Evolutionary conservation across 2,113 vertebrate genomes (phyloP).

Genomic region (Oryzias melastigma): DNA sequence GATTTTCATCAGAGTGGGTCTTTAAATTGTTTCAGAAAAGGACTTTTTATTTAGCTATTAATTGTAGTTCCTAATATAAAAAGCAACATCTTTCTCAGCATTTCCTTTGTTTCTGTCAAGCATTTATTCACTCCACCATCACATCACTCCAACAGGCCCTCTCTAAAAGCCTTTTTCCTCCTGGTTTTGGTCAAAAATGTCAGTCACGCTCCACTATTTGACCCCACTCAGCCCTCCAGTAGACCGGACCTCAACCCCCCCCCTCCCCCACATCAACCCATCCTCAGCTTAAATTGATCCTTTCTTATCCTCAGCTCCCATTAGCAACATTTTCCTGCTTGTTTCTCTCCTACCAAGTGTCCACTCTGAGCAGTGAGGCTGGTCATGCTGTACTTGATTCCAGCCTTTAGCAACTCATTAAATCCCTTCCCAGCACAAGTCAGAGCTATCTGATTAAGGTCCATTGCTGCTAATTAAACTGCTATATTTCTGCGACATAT

Average conservation of each 20-base stretch:
- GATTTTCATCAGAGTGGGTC: too few relatives aligned
- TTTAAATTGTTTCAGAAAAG: too few relatives aligned
- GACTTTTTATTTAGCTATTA: too few relatives aligned
- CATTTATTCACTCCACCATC: not conserved
- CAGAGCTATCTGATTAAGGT: conserved; percentile 49
- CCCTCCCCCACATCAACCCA: not conserved
- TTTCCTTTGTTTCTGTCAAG: conserved; percentile 10
- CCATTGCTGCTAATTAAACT: conserved; percentile 59
- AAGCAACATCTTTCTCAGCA: conserved; percentile 13
- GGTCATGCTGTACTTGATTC: conserved; percentile 32
- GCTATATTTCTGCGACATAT: conserved; percentile 23
- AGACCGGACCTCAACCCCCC: conserved; percentile 2
- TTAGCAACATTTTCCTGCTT: conserved; percentile 20
- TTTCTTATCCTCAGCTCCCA: conserved; percentile 7
- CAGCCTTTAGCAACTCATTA: conserved; percentile 60
- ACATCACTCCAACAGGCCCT: not conserved
- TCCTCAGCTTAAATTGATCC: not conserved
- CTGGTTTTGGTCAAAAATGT: conserved; percentile 28
- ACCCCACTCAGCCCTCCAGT: conserved; percentile 34
- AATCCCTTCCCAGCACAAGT: conserved; percentile 40
- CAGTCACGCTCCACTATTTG: conserved; percentile 39
- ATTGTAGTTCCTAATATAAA: not conserved
- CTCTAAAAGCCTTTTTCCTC: conserved; percentile 38
- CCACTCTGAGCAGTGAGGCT: conserved; percentile 21
- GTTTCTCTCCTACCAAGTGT: conserved; percentile 9